Percentiles rank a stretch among this genome's conserved stretches.
phyloP scores from a whole-genome alignment of 1,140 invertebrate species.

The Bombus ignitus region DNA sequence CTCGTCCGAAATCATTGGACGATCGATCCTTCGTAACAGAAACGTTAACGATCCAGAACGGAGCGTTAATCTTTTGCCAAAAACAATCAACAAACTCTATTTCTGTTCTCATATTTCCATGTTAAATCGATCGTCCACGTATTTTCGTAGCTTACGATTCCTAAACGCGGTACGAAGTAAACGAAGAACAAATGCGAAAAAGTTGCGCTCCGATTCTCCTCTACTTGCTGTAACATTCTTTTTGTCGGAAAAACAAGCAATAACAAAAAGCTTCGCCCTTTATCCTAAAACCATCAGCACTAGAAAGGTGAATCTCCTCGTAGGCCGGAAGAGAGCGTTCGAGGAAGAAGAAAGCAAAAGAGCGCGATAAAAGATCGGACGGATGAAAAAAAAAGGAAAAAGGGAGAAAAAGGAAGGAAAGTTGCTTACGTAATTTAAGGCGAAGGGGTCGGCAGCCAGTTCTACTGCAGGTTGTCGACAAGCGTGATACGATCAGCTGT shows the following conservation, averaged over 20 bases:
- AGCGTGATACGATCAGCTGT: slow-evolving; percentile 50
- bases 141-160: background rate
- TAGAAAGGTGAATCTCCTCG: background rate
- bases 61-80: background rate
- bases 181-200: too few relatives aligned
- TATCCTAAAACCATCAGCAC: background rate
- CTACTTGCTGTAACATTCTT: background rate
- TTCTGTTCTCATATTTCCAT: background rate
- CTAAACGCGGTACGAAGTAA: background rate
- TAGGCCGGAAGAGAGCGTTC: too few relatives aligned
- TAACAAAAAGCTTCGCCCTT: background rate
- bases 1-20: too few relatives aligned
- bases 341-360: background rate
- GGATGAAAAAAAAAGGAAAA: too few relatives aligned
- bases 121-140: background rate
- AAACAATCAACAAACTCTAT: background rate
- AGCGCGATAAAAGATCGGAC: slow-evolving; percentile 1
- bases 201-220: too few relatives aligned
- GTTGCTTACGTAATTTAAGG: slow-evolving; percentile 39
- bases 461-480: slow-evolving; percentile 1
- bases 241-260: background rate
- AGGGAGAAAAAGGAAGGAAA: background rate
- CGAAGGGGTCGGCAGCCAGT: background rate
- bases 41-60: too few relatives aligned
- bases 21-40: too few relatives aligned